Conservation (phyloP, 2,797 vertebrate genomes). For the Acestrorhynchus altus region DNA sequence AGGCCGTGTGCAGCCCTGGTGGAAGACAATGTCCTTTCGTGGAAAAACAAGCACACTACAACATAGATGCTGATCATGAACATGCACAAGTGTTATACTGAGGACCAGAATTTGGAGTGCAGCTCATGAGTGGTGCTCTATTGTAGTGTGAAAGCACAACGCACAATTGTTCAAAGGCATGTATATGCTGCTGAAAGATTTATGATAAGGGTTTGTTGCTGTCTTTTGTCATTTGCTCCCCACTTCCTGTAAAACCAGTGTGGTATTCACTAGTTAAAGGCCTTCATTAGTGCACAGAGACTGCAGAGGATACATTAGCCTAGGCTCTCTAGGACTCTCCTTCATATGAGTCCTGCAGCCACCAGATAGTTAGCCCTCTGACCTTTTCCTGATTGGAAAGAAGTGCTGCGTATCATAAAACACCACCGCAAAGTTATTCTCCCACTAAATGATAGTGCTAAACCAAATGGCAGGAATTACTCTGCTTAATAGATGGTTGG, state of each 20-base stretch:
- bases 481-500: constrained; percentile 43
- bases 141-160: neutral
- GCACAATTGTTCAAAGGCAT: constrained; percentile 1
- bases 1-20: neutral
- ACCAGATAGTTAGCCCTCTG: constrained; percentile 45
- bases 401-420: constrained; percentile 43
- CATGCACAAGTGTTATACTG: neutral
- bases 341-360: constrained; percentile 9
- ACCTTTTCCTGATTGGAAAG: constrained; percentile 53
- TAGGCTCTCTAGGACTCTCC: constrained; percentile 14
- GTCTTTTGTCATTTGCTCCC: constrained; percentile 13
- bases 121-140: neutral
- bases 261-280: constrained; percentile 3
- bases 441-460: constrained; percentile 39
- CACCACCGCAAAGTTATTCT: constrained; percentile 35
- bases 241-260: neutral
- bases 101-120: neutral
- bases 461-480: constrained; percentile 51
- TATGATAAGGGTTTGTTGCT: constrained; percentile 11
- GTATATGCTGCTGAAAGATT: constrained; percentile 12
- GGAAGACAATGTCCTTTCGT: constrained; percentile 3
- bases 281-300: constrained; percentile 40
- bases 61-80: neutral
- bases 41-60: neutral
- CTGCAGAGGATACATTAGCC: constrained; percentile 24